Base-by-base conservation (phyloP, 2,113 vertebrate species). In the Equus przewalskii region DNA sequence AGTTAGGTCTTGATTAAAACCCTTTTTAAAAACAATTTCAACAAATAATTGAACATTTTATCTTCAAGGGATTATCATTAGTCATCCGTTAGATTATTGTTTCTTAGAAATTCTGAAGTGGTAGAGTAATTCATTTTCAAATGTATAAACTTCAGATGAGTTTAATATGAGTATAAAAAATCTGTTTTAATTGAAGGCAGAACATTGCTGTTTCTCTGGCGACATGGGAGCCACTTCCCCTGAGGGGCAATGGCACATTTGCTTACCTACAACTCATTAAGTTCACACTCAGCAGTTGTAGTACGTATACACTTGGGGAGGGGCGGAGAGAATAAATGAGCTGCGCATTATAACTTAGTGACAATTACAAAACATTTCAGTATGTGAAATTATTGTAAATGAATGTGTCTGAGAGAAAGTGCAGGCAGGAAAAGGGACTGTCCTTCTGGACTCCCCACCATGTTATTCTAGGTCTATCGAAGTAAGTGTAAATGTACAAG, bases 11-110 rank as follows among this genome's bases (percentile, higher is more conserved):
- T 89, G 46, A 96, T 79, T 85, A 62, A 96, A 96, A 93, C 21
- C 33, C 56, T 30, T 95, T 88, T 14, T 73, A 95, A 94, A 80
- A 93, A 81, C 19, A 88, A 87, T 92, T 97, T 92, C 79, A 89
- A 56, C 62, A 89, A 92, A 83, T 95, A 95, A 92, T 89, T 97
- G 88, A 62, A 89, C 62, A 60, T 79, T 94, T 79, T 94, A 79
- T 97, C 86, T 97, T 94, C 81, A 81, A 84, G 91, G 46, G 14
- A 96, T 97, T 96, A 86, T 62, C 36, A 81, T 94, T 94, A 72
- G 49, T 96, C 56, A 95, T 88, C 36, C 24, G 70, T 80, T 78
- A 92, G 85, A 73, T 96, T 85, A 88, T 75, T 81, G 36, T 89
- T 96, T 91, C 89, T 85, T 94, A 89, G 49, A 79, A 96, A 97